phyloP scores from a whole-genome alignment of 35 echinoderm and acorn worm genomes.

The Hemicentrotus pulcherrimus region DNA sequence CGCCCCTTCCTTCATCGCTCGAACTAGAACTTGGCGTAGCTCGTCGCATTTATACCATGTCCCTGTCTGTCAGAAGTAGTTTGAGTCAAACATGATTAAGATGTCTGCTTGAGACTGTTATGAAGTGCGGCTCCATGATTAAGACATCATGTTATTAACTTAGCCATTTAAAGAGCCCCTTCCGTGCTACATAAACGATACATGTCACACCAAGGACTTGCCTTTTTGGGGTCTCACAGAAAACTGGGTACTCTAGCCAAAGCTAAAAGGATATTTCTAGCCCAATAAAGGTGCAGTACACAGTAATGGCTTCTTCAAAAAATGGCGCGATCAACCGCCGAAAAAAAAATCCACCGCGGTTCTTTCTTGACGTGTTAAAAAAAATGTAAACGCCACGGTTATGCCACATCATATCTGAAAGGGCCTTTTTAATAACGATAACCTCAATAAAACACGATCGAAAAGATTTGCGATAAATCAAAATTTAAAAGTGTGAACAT shows the following conservation, averaged over 20 bases:
- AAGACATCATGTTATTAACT: constrained; percentile 5
- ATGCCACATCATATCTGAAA: no score
- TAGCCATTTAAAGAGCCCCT: constrained; percentile 6
- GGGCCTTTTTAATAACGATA: no score
- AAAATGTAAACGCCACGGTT: no score
- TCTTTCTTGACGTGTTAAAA: no score
- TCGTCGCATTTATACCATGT: background rate
- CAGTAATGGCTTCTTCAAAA: no score
- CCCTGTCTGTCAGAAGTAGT: background rate
- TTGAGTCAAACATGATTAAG: constrained; percentile 9
- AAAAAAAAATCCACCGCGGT: no score
- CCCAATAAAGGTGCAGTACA: no score
- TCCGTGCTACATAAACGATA: background rate
- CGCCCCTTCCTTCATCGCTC: background rate
- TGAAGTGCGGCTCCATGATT: background rate
- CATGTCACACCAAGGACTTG: background rate
- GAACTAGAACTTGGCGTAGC: background rate
- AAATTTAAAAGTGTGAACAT: no score
- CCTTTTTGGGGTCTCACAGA: background rate
- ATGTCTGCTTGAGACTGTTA: background rate
- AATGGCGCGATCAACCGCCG: no score
- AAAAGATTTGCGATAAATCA: no score
- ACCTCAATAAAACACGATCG: no score
- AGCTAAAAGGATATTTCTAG: no score
- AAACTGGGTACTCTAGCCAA: background rate